Conservation (phyloP, 2,888 invertebrate species). For the Danaus chrysippus region DNA sequence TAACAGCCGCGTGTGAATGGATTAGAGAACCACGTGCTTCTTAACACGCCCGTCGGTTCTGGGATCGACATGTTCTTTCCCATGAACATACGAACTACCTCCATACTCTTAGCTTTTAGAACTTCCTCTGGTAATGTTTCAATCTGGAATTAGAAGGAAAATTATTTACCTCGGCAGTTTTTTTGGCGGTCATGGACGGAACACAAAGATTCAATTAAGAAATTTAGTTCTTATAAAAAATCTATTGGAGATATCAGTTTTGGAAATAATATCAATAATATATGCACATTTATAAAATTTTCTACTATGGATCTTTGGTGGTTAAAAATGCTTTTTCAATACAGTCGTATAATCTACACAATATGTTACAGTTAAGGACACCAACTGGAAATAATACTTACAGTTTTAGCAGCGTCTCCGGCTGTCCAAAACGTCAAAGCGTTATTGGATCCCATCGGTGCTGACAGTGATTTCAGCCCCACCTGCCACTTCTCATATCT, state of each 20-base stretch:
- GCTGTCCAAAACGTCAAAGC: slow-evolving; percentile 48
- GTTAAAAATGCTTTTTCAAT: neutral
- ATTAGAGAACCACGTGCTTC: slow-evolving; percentile 84
- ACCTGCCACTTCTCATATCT: too few species aligned
- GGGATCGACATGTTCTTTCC: slow-evolving; percentile 49
- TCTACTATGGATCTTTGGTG: too few species aligned
- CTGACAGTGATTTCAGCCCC: too few species aligned
- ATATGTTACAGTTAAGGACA: neutral
- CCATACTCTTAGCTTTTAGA: slow-evolving; percentile 54
- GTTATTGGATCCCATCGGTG: slow-evolving; percentile 39
- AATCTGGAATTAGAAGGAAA: slow-evolving; percentile 36
- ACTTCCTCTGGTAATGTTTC: slow-evolving; percentile 60
- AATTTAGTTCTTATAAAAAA: neutral
- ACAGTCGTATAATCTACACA: neutral
- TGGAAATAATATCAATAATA: too few species aligned
- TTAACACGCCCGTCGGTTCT: slow-evolving; percentile 52
- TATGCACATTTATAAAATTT: too few species aligned
- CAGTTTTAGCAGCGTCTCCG: slow-evolving; percentile 47
- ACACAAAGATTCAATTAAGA: too few species aligned
- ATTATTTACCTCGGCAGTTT: neutral
- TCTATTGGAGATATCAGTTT: too few species aligned
- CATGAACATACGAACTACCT: slow-evolving; percentile 56
- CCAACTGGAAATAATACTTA: slow-evolving; percentile 27
- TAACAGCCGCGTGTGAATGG: slow-evolving; percentile 86
- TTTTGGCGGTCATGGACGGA: neutral